These are phyloP conservation scores for Chiloscyllium punctatum DNA, from an alignment of 2,797 vertebrate genomes.

Conservation along the genomic window DNA sequence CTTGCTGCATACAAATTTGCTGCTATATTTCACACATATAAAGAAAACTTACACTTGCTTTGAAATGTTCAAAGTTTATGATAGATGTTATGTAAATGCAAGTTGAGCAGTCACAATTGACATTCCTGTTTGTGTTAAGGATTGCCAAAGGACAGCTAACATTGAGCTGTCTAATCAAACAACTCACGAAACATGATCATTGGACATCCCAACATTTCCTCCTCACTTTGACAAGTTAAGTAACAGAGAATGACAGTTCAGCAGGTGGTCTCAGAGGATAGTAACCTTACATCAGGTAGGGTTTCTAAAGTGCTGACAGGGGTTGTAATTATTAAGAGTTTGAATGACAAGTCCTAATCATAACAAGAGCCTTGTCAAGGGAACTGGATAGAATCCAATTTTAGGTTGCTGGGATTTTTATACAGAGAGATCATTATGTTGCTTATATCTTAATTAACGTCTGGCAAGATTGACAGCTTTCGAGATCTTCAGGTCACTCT, in stretches of 20 bases:
- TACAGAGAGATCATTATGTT: background rate
- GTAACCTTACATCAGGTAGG: background rate
- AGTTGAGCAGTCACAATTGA: no score
- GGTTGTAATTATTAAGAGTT: constrained; percentile 16
- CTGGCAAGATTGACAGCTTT: background rate
- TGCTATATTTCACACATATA: background rate
- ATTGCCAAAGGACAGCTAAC: background rate
- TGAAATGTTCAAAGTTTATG: background rate
- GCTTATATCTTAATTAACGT: background rate
- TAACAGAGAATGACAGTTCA: constrained; percentile 10
- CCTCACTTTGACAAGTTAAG: constrained; percentile 15
- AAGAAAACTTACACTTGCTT: background rate
- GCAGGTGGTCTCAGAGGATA: background rate
- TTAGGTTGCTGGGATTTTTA: background rate
- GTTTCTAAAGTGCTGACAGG: background rate
- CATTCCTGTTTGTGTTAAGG: no score
- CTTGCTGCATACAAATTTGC: background rate
- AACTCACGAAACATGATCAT: background rate
- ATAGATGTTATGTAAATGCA: background rate
- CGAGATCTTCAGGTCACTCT: background rate
- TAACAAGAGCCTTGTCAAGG: background rate
- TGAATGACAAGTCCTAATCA: constrained; percentile 23
- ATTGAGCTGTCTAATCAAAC: background rate
- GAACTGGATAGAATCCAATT: background rate
- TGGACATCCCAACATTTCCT: background rate